A percentile compares a stretch with the other conserved stretches of the same genome.
Evolutionary conservation across 2,797 vertebrate species (phyloP).

Genomic region (Nyctalus aviator): DNA sequence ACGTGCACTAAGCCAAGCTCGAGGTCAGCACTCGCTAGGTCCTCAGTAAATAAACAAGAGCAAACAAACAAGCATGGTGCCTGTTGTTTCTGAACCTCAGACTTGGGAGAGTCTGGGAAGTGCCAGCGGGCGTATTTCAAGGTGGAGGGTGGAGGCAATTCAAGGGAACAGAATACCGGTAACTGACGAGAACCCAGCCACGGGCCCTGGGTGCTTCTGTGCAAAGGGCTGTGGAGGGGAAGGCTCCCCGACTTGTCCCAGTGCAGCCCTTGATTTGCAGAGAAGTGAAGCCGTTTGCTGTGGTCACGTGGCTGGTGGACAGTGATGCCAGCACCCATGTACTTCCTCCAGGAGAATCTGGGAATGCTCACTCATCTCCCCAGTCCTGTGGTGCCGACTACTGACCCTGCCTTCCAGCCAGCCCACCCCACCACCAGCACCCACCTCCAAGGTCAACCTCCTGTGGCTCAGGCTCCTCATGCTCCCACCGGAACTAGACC

Average conservation of each 20-base stretch:
- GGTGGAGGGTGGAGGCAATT: neutral
- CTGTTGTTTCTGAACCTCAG: neutral
- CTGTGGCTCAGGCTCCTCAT: neutral
- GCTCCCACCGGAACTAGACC: neutral
- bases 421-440: neutral
- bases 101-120: neutral
- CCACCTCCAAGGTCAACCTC: neutral
- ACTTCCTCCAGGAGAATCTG: neutral
- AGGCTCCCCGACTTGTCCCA: neutral
- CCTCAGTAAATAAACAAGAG: neutral
- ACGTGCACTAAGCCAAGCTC: accelerated
- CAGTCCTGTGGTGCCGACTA: neutral
- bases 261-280: neutral
- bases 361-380: neutral
- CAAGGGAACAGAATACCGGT: neutral
- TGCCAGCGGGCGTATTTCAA: too few species aligned
- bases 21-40: neutral
- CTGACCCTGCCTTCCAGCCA: neutral
- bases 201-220: neutral
- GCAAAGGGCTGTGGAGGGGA: neutral
- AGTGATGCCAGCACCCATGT: neutral
- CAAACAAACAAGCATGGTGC: neutral
- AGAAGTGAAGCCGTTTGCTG: neutral
- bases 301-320: neutral
- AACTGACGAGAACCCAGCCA: neutral